Evolutionary conservation across 2,888 invertebrate species (phyloP), one percentile per base, ranked within the genome.

Genomic region (Tenthredo distinguenda): DNA sequence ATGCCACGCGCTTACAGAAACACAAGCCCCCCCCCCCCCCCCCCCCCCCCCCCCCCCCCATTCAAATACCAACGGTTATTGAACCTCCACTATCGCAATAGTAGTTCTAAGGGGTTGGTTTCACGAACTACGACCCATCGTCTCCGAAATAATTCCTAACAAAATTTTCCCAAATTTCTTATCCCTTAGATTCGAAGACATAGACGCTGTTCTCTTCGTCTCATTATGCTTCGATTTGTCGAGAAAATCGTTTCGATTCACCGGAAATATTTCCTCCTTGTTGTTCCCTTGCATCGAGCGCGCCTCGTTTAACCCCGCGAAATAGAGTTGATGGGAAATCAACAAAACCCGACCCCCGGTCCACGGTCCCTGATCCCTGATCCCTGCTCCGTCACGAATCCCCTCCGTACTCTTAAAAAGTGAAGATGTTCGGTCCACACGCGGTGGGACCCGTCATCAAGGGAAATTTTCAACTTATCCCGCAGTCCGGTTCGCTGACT

Each of bases 1-100:
- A 92, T 92, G 92, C 92, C 92, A 92, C 91, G 90, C 90, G 89
- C 88, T 87, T 86, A 62, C 87, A 86, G 89, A 90, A 88, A 87
- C 87, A 87, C 88, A 68, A 34, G 7, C 26, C n/a, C n/a, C 6
- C n/a, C 7, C 7, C 21, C 12, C 9, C 10, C 5, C 88, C 87
- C 84, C 89, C 89, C n/a, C n/a, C 6, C n/a, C 7, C 7, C 21
- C 12, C 9, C 10, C 5, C 88, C 87, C 84, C 89, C 89, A 90
- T 91, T 90, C 88, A 90, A 91, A 91, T 90, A 91, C 88, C 88
- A 88, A 88, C 86, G 87, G 85, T 89, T 90, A 91, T 91, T 91
- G 90, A 91, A 90, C 90, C 50, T 18, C n/a, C 55, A 55, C 55
- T 55, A 55, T 55, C 55, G 55, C 55, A 55, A 7, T n/a, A n/a